These are phyloP conservation scores for Hyperoplus lanceolatus DNA, from an alignment of 2,797 vertebrate species.

Conservation along the genomic window DNA sequence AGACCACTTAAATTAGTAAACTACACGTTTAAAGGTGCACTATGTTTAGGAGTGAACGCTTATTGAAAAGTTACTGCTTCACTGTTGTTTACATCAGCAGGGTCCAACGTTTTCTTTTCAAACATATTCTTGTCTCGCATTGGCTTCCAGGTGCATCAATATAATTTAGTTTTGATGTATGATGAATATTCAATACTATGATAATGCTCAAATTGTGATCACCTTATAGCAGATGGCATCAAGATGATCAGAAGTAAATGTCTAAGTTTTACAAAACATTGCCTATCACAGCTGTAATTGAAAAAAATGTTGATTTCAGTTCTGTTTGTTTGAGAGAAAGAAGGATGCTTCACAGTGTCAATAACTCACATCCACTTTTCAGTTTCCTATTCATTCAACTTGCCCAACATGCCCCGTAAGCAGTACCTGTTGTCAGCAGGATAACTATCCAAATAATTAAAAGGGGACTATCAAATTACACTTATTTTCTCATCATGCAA, in stretches of 20 bases:
- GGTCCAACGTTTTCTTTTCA: too few species aligned
- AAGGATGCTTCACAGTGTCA: background rate
- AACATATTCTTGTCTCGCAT: too few species aligned
- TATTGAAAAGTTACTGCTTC: too few species aligned
- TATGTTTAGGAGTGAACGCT: too few species aligned
- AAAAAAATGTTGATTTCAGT: background rate
- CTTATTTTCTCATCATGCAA: conserved; percentile 11
- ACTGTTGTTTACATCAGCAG: too few species aligned
- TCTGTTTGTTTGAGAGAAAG: background rate
- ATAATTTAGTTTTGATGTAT: too few species aligned
- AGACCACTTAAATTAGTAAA: background rate
- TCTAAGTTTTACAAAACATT: background rate
- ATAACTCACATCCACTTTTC: background rate
- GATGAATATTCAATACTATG: too few species aligned
- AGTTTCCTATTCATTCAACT: background rate
- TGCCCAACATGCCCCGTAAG: background rate
- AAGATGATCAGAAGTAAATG: background rate
- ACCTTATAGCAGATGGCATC: background rate
- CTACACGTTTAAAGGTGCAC: background rate
- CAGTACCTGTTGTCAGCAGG: background rate
- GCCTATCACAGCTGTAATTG: background rate
- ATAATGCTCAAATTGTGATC: background rate
- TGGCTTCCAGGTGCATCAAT: too few species aligned
- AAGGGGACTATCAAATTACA: background rate
- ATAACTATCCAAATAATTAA: background rate